Base-by-base conservation (phyloP, 2,113 vertebrate species). In the Ifrita kowaldi region DNA sequence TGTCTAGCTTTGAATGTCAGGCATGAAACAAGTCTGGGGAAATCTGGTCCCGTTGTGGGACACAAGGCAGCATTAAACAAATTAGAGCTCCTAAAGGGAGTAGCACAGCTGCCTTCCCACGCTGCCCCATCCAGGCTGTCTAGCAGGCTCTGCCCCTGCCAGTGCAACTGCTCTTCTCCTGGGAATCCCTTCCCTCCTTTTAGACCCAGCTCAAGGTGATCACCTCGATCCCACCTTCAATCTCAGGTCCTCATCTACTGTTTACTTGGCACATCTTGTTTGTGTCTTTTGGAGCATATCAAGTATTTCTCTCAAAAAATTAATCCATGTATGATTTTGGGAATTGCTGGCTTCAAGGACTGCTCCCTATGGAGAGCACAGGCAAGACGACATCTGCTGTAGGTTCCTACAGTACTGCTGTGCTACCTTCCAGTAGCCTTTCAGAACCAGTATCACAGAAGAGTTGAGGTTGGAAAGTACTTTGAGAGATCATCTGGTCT, bases 261-360 rank as follows among this genome's bases (percentile, higher is more conserved):
- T 37, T n/a, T 39, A 23, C 12, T 60, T 1, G 0, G 4, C 32
- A 22, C 1, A 1, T 56, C 39, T 44, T 82, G 6, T 1, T 90
- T 75, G 53, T 39, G 9, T 52, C 17, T 91, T 85, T 87, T 27
- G 42, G 35, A 95, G 19, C 2, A 24, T n/a, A 77, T 46, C 5
- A 85, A 60, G n/a, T 18, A 35, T 9, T 74, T 56, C 5, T 84
- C 35, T 84, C 49, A 80, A 81, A 81, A 91, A 53, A 37, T 26
- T n/a, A 53, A 57, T 87, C 30, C 8, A 8, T 1, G 0, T 27
- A n/a, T 21, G 16, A 46, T 60, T 86, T 62, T 35, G 77, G 68
- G 37, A 89, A 77, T 11, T 65, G 26, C 37, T 87, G 16, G 50
- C 10, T 94, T 84, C 67, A 91, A 65, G 28, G 22, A 47, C 18